Evolutionary conservation across 2,888 invertebrate species (phyloP), one percentile per base, ranked within the genome.

Genomic region (Crossocerus cetratus): DNA sequence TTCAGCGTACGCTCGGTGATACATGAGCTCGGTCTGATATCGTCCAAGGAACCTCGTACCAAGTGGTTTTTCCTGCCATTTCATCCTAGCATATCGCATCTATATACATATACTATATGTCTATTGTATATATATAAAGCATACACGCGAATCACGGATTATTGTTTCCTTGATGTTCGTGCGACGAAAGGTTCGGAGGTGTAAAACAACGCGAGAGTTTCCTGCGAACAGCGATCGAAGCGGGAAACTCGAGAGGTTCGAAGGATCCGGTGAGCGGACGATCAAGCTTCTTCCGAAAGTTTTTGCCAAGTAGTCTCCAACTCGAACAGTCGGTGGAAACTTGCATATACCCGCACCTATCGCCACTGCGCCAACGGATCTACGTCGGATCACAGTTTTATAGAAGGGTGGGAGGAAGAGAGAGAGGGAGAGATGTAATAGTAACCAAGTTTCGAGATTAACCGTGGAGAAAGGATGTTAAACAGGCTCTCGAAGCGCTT

Each of bases 281-380:
- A 70, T 70, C 73, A 68, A 74, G 66, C 60, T 74, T 64, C 53
- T 55, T 53, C 64, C 22, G 42, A 55, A 74, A 74, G 20, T 74
- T 77, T 18, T 42, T 23, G 43, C 49, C 23, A 22, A 20, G 67
- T 55, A 23, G 57, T 53, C 65, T 53, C 23, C 44, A 45, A 44
- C 43, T 45, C 21, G 54, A 32, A 58, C 65, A 57, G 54, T 45
- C 64, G 69, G 62, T 69, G 56, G 67, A 70, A 81, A 78, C 69
- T 81, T 66, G 62, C 54, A 54, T 59, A 63, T 32, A 45, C 57
- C 32, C 32, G 11, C 63, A 64, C 72, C 60, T 49, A 49, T 32
- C 49, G 49, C 49, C 14, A 16, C 4, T 49, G 49, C 0, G 49
- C n/a, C 4, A 14, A 14, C 49, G 49, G 63, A 66, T 69, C 60